Percentiles rank a stretch among this genome's conserved stretches.
phyloP scores from a whole-genome alignment of 2,113 vertebrate species.

The Pterocles gutturalis region DNA sequence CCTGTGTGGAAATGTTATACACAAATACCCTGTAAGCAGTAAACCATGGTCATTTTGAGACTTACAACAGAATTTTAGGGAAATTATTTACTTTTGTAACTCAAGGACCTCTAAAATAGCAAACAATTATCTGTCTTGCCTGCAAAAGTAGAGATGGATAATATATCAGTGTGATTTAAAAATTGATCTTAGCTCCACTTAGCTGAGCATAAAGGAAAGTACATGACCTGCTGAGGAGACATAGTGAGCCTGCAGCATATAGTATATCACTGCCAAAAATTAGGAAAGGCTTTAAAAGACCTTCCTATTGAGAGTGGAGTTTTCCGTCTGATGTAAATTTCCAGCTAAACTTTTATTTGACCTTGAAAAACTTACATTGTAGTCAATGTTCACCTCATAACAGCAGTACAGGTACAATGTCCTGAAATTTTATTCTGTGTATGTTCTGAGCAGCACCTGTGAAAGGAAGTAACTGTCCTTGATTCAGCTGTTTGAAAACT shows the following conservation, averaged over 20 bases:
- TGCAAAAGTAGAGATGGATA: slow-evolving; percentile 59
- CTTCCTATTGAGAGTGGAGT: neutral
- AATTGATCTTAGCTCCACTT: slow-evolving; percentile 66
- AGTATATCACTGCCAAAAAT: slow-evolving; percentile 60
- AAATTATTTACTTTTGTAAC: slow-evolving; percentile 3
- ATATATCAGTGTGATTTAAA: slow-evolving; percentile 65
- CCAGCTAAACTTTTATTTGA: slow-evolving; percentile 11
- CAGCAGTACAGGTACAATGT: neutral
- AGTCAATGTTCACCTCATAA: neutral
- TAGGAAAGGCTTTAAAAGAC: slow-evolving; percentile 50
- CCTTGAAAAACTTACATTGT: slow-evolving; percentile 39
- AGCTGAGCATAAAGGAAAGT: slow-evolving; percentile 72
- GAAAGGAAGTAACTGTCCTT: neutral
- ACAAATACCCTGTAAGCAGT: neutral
- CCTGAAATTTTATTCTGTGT: neutral
- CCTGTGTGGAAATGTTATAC: neutral
- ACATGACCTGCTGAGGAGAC: slow-evolving; percentile 56
- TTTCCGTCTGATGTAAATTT: slow-evolving; percentile 41
- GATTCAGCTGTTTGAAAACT: neutral
- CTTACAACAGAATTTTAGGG: neutral
- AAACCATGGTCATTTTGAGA: slow-evolving; percentile 23
- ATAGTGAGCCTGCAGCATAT: slow-evolving; percentile 26
- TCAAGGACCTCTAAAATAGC: slow-evolving; percentile 30
- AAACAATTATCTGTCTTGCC: slow-evolving; percentile 55
- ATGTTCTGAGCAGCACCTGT: neutral